phyloP scores from a whole-genome alignment of 2,113 vertebrate species.

The Petaurus breviceps region DNA sequence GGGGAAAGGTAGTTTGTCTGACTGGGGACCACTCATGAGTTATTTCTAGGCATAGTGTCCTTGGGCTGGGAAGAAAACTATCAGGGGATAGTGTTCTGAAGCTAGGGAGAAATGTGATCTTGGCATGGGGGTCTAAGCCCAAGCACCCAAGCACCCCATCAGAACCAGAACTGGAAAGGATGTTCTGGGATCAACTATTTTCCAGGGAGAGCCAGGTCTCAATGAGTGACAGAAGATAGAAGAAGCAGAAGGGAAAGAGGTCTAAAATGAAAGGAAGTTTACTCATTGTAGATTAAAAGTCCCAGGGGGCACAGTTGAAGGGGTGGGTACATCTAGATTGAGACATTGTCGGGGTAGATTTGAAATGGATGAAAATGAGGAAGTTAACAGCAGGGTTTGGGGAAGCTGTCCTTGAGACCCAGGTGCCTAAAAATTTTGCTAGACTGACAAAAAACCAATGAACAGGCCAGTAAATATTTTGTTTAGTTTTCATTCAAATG shows the following conservation, averaged over 20 bases:
- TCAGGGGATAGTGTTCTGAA: too few relatives aligned
- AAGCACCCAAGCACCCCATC: too few relatives aligned
- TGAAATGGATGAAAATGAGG: neutral
- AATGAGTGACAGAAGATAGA: neutral
- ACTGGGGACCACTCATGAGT: too few relatives aligned
- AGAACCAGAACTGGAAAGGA: neutral
- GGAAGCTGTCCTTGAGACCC: neutral
- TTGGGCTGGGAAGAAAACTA: too few relatives aligned
- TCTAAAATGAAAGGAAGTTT: neutral
- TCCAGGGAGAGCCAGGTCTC: neutral
- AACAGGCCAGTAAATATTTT: neutral
- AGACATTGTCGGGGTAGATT: neutral
- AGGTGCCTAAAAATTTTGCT: neutral
- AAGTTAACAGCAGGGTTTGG: neutral
- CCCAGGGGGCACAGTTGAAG: neutral
- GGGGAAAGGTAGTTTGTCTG: too few relatives aligned
- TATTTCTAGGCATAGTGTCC: too few relatives aligned
- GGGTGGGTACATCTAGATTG: neutral
- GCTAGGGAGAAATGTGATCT: too few relatives aligned
- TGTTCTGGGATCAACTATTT: neutral
- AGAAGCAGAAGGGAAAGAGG: neutral
- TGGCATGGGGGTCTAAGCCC: too few relatives aligned
- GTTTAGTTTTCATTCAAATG: neutral
- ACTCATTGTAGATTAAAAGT: neutral
- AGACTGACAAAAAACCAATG: neutral